Conservation (phyloP, 2,113 vertebrate genomes). For the Poeciliopsis turrubarensis region DNA sequence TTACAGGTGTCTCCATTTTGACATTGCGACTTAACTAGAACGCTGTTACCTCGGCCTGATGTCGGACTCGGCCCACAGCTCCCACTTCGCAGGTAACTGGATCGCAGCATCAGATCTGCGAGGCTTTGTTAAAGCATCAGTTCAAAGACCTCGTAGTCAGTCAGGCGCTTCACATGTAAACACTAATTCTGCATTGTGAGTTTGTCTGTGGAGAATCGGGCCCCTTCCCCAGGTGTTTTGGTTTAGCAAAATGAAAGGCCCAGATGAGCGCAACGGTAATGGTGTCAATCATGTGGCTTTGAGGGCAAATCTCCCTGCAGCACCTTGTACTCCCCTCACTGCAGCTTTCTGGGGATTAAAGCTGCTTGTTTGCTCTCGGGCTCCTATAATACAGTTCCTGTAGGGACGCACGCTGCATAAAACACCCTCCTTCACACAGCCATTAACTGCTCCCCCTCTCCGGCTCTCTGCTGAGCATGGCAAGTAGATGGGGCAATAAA, state of each 20-base stretch:
- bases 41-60: too few species aligned
- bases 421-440: conserved; percentile 26
- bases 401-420: conserved; percentile 31
- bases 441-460: conserved; percentile 13
- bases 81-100: too few species aligned
- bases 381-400: conserved; percentile 36
- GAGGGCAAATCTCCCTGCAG: conserved; percentile 45
- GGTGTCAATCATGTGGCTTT: conserved; percentile 40
- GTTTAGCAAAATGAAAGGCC: conserved; percentile 30
- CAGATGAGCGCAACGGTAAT: conserved; percentile 30
- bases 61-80: too few species aligned
- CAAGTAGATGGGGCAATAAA: conserved; percentile 37
- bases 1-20: too few species aligned
- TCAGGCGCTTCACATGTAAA: not conserved
- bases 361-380: conserved; percentile 48
- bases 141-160: too few species aligned
- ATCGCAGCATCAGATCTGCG: too few species aligned
- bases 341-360: conserved; percentile 55
- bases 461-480: conserved; percentile 23
- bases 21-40: too few species aligned
- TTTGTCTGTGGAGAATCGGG: not conserved
- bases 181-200: not conserved
- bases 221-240: conserved; percentile 6
- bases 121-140: too few species aligned
- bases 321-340: conserved; percentile 43